Conservation (phyloP, 2,797 vertebrate species). For the Siniperca undulata region DNA sequence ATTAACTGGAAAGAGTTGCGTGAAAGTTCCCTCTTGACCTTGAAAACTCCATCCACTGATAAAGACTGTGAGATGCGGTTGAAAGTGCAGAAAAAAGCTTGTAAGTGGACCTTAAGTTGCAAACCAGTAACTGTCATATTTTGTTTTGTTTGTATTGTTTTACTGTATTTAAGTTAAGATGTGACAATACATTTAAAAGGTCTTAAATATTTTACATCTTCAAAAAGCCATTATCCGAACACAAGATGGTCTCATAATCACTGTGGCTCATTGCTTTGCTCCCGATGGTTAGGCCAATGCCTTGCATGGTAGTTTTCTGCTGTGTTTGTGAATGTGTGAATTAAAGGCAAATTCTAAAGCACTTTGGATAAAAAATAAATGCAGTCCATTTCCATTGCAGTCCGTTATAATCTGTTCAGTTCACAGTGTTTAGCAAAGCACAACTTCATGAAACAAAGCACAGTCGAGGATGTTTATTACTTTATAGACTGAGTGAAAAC, state of each 20-base stretch:
- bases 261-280: background rate
- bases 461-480: background rate
- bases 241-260: background rate
- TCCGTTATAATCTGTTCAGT: no score
- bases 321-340: background rate
- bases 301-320: background rate
- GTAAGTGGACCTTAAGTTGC: no score
- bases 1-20: background rate
- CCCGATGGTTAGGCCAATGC: no score
- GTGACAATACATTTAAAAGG: background rate
- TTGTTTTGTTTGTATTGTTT: background rate
- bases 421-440: background rate
- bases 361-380: background rate
- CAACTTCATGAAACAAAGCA: background rate
- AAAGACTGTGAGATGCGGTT: background rate
- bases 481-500: conserved; percentile 8
- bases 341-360: background rate
- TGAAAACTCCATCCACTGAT: no score
- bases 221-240: background rate
- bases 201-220: no score
- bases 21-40: background rate
- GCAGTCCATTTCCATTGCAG: background rate
- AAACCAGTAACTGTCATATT: no score
- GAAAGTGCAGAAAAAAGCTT: background rate
- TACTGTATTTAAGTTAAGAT: background rate